phyloP scores from a whole-genome alignment of 64 coral and sea anemone genomes.

The Stichodactyla mertensii region DNA sequence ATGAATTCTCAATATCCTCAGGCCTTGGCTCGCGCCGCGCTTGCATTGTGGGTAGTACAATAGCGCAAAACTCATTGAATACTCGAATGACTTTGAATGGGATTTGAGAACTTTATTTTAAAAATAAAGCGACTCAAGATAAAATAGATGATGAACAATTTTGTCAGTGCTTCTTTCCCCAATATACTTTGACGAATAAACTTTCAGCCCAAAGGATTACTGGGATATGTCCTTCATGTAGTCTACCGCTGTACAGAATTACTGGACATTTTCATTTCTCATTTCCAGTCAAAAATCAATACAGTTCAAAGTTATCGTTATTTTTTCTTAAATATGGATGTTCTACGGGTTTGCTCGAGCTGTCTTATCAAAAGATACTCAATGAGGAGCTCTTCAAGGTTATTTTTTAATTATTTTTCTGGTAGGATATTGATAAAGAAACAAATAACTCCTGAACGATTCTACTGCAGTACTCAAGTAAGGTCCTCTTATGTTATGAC shows the following conservation, averaged over 20 bases:
- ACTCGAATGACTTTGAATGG: background rate
- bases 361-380: background rate
- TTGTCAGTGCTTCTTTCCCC: background rate
- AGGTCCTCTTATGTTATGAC: too few relatives aligned
- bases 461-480: background rate
- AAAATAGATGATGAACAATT: background rate
- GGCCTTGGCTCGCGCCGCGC: background rate
- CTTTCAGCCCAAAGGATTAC: background rate
- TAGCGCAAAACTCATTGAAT: background rate
- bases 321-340: background rate
- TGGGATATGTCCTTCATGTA: background rate
- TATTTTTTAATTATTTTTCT: background rate
- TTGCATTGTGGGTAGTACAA: conserved; percentile 11
- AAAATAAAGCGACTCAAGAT: background rate
- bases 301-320: background rate
- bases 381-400: background rate
- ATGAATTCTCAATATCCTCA: background rate
- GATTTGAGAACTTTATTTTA: background rate
- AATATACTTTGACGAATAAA: background rate
- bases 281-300: background rate
- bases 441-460: background rate
- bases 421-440: background rate
- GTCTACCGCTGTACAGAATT: background rate
- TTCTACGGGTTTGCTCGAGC: background rate
- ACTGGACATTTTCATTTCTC: background rate